Evolutionary conservation across 2,888 invertebrate species (phyloP).

Genomic region (Pheosia gnoma): DNA sequence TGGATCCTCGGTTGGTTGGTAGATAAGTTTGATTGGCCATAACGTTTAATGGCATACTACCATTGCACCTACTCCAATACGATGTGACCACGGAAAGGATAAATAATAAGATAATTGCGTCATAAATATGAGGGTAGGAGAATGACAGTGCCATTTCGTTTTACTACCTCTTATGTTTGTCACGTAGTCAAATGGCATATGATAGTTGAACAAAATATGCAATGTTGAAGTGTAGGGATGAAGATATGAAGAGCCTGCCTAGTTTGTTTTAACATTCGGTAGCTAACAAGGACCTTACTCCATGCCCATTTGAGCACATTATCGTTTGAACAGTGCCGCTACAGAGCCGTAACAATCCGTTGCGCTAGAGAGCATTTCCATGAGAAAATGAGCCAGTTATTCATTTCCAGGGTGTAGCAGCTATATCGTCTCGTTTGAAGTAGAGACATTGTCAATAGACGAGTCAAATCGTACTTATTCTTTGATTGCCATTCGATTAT

Average conservation of each 20-base stretch:
- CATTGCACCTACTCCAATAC: constrained; percentile 9
- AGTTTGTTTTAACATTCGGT: no score
- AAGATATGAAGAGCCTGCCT: no score
- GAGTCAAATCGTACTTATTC: neutral
- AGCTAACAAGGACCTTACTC: no score
- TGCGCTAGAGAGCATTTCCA: no score
- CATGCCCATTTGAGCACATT: no score
- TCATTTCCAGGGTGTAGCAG: no score
- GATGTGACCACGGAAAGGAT: constrained; percentile 16
- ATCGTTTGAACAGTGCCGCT: no score
- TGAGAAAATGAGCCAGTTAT: no score
- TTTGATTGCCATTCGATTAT: neutral
- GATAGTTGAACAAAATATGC: neutral
- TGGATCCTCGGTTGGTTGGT: constrained; percentile 5
- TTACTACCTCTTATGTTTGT: constrained; percentile 7
- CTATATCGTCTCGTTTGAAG: no score
- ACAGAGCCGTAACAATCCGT: no score
- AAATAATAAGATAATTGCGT: constrained; percentile 22
- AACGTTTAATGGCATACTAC: constrained; percentile 10
- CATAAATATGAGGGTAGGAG: constrained; percentile 7
- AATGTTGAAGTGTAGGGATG: neutral
- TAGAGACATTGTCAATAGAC: no score
- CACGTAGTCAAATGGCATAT: neutral
- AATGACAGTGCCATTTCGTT: constrained; percentile 9
- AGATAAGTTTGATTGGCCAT: constrained; percentile 12